Conservation (phyloP, 1,140 invertebrate species). For the Bilobella aurantiaca region DNA sequence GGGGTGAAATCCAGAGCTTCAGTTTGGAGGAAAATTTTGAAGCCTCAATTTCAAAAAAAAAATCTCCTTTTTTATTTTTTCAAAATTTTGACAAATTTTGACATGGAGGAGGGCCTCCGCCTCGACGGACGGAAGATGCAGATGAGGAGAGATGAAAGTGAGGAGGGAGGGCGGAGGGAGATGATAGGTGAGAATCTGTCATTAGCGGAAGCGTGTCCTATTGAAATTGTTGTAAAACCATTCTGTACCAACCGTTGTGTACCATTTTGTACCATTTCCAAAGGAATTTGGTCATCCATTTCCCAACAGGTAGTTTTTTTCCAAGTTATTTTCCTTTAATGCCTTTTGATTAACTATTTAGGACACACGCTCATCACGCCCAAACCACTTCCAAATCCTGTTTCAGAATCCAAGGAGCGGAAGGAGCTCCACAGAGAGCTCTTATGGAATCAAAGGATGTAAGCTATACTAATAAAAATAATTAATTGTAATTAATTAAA, state of each 20-base stretch:
- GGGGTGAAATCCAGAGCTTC: not conserved
- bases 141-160: not conserved
- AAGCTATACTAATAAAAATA: not conserved
- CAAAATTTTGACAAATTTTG: not conserved
- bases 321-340: not conserved
- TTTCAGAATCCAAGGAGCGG: not conserved
- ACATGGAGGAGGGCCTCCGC: not conserved
- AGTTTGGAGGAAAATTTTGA: not conserved
- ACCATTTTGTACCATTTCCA: too few relatives aligned
- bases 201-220: too few relatives aligned
- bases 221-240: too few relatives aligned
- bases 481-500: not conserved
- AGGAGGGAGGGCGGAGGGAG: too few relatives aligned
- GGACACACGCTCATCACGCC: not conserved
- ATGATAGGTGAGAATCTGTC: too few relatives aligned
- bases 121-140: not conserved
- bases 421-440: not conserved
- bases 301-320: not conserved
- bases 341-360: not conserved
- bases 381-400: not conserved
- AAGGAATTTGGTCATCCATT: too few relatives aligned
- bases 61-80: not conserved
- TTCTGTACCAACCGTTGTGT: too few relatives aligned
- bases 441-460: constrained; percentile 2
- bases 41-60: not conserved